Conservation (phyloP, 2,113 vertebrate species). For the Cyphomyrus discorhynchus region DNA sequence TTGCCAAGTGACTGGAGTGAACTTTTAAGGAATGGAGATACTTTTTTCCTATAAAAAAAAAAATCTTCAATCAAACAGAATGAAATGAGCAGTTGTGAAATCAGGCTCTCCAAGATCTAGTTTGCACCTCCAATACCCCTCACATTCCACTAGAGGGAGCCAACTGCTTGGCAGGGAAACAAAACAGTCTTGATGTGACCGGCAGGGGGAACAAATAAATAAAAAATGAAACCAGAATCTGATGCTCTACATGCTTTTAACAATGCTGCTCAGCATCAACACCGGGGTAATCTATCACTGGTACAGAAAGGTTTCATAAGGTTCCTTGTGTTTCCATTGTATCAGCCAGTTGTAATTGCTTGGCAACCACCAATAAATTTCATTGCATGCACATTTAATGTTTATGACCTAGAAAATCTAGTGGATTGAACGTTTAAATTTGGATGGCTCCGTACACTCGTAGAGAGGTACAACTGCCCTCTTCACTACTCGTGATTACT, state of each 20-base stretch:
- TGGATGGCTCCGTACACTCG: not conserved
- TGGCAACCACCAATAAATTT: not conserved
- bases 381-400: not conserved
- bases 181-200: not conserved
- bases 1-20: not conserved
- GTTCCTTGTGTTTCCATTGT: not conserved
- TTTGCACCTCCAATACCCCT: not conserved
- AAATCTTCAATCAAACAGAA: not conserved
- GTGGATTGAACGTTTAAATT: not conserved
- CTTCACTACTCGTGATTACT: not conserved
- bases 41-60: not conserved
- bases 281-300: not conserved
- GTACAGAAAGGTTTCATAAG: not conserved
- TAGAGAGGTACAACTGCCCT: not conserved
- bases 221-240: not conserved
- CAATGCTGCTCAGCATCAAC: not conserved
- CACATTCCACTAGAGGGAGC: conserved; percentile 6
- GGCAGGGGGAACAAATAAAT: not conserved
- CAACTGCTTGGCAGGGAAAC: not conserved
- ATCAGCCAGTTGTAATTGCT: not conserved
- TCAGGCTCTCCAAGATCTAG: not conserved
- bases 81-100: not conserved
- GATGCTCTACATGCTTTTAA: not conserved
- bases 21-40: not conserved
- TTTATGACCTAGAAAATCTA: conserved; percentile 7